Evolutionary conservation across 2,888 invertebrate species (phyloP).

Genomic region (Metacarcinus magister): DNA sequence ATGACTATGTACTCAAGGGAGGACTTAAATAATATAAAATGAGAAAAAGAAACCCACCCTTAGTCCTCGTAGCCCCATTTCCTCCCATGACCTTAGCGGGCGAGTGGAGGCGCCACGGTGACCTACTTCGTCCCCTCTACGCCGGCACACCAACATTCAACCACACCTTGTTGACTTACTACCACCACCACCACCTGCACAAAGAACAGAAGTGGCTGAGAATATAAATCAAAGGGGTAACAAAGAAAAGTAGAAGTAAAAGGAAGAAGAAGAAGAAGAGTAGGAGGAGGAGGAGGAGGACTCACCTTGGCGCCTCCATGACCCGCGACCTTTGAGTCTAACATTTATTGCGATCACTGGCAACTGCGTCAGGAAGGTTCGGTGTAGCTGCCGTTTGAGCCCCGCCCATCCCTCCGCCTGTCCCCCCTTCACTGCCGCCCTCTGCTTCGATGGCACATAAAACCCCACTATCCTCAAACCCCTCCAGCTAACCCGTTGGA

Average conservation of each 20-base stretch:
- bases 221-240: not conserved
- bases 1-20: not conserved
- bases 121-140: not conserved
- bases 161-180: not conserved
- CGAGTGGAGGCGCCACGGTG: constrained; percentile 20
- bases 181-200: not conserved
- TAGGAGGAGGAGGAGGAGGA: not conserved
- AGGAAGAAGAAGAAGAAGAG: not conserved
- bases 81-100: not conserved
- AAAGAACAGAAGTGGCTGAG: constrained; percentile 1
- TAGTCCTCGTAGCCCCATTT: not conserved
- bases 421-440: not conserved
- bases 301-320: not conserved
- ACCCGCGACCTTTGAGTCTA: not conserved
- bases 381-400: not conserved
- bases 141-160: not conserved
- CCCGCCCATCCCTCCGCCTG: not conserved
- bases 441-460: not conserved
- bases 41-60: not conserved
- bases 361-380: constrained; percentile 19
- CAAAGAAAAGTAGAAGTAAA: not conserved
- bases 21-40: not conserved
- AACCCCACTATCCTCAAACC: not conserved
- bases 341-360: constrained; percentile 10
- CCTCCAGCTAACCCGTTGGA: not conserved